Evolutionary conservation across 2,888 invertebrate species (phyloP).

Genomic region (Timandra comae): DNA sequence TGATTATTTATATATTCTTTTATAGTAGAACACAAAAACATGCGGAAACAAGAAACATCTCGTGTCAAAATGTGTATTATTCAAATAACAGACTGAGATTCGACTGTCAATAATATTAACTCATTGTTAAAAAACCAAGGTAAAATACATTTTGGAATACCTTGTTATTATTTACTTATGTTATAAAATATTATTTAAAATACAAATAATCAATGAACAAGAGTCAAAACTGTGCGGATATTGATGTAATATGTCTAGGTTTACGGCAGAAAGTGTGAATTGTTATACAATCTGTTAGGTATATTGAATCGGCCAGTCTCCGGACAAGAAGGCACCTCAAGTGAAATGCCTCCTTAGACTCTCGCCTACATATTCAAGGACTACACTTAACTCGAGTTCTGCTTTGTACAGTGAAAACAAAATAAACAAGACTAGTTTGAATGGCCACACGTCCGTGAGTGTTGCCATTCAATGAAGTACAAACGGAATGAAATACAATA

Average conservation of each 20-base stretch:
- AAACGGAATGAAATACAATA: too few relatives aligned
- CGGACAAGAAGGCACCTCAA: constrained; percentile 4
- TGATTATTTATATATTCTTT: neutral
- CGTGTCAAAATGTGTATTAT: constrained; percentile 11
- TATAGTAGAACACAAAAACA: constrained; percentile 1
- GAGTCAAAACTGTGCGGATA: neutral
- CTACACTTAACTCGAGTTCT: constrained; percentile 9
- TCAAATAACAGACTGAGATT: constrained; percentile 16
- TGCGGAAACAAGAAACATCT: constrained; percentile 12
- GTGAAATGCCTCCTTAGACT: constrained; percentile 28
- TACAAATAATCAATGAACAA: neutral
- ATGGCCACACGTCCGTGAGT: constrained; percentile 5
- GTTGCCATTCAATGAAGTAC: neutral
- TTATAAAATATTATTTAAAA: constrained; percentile 6
- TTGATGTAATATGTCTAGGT: constrained; percentile 11
- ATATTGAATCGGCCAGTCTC: constrained; percentile 1
- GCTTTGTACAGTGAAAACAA: constrained; percentile 18
- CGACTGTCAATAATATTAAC: constrained; percentile 6
- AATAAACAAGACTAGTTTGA: constrained; percentile 16
- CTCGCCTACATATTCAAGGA: constrained; percentile 21
- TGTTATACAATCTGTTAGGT: constrained; percentile 32
- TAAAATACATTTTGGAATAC: constrained; percentile 12
- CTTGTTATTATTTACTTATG: constrained; percentile 14
- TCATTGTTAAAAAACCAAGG: constrained; percentile 15
- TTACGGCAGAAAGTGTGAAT: constrained; percentile 20